These are phyloP conservation scores for Sebastes cheni DNA, from an alignment of 2,797 vertebrate genomes.

Conservation along the genomic window DNA sequence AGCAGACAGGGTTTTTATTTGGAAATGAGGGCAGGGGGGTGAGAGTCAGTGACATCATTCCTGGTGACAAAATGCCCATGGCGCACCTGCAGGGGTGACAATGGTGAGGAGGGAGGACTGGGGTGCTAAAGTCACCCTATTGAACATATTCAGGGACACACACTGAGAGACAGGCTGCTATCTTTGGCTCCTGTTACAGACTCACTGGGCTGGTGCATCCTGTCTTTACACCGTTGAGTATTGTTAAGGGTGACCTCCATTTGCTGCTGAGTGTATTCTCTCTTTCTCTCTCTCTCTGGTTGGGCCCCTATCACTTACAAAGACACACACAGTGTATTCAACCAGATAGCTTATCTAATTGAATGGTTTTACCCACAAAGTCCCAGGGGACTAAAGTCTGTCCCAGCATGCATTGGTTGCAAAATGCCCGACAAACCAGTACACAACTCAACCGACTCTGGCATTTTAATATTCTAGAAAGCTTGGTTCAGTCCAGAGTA, in stretches of 20 bases:
- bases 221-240: background rate
- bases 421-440: background rate
- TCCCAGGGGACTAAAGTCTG: background rate
- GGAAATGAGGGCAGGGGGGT: conserved; percentile 16
- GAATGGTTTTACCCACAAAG: background rate
- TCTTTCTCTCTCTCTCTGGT: background rate
- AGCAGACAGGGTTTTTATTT: conserved; percentile 39
- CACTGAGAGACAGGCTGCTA: conserved; percentile 12
- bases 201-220: background rate
- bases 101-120: conserved; percentile 1
- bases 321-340: background rate
- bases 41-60: conserved; percentile 41
- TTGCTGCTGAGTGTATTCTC: background rate
- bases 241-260: conserved; percentile 24
- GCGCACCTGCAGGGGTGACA: conserved; percentile 18
- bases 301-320: background rate
- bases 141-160: background rate
- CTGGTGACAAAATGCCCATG: conserved; percentile 33
- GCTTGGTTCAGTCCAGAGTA: background rate
- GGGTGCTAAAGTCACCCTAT: conserved; percentile 19
- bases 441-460: background rate
- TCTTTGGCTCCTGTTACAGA: conserved; percentile 27
- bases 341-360: background rate
- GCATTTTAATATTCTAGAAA: background rate
- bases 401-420: background rate